Evolutionary conservation across 1,140 invertebrate species (phyloP).

Genomic region (Papilio xuthus): DNA sequence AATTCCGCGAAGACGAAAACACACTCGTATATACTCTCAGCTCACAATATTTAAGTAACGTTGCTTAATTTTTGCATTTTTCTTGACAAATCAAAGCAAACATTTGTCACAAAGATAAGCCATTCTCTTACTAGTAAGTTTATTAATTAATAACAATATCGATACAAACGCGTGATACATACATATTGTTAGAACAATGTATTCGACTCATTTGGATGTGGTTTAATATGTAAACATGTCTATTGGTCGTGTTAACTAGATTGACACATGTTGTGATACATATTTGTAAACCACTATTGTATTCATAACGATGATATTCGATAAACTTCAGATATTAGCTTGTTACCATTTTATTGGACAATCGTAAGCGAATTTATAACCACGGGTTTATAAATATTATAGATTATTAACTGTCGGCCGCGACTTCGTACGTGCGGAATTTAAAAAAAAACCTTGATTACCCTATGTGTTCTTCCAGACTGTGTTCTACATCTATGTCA

Average conservation of each 20-base stretch:
- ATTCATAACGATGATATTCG: neutral
- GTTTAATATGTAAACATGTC: constrained; percentile 25
- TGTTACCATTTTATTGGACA: neutral
- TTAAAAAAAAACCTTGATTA: no score
- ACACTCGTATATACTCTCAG: no score
- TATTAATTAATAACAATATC: neutral
- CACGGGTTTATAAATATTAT: no score
- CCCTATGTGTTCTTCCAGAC: no score
- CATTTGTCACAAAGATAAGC: neutral
- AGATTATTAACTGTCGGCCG: no score
- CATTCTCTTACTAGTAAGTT: neutral
- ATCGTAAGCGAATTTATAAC: neutral
- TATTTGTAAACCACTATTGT: constrained; percentile 2
- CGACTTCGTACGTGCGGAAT: no score
- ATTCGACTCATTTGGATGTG: constrained; percentile 26
- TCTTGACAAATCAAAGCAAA: neutral
- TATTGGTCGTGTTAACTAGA: neutral
- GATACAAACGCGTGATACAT: constrained; percentile 5
- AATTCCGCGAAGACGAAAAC: no score
- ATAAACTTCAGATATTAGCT: neutral
- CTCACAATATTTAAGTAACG: no score
- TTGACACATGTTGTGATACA: neutral
- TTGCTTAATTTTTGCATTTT: no score
- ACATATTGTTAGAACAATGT: constrained; percentile 9
- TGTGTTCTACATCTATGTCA: no score